Percentiles rank a stretch among this genome's conserved stretches.
These are phyloP conservation scores for Zootoca vivipara DNA, from an alignment of 2,113 vertebrate species.

Conservation along the genomic window DNA sequence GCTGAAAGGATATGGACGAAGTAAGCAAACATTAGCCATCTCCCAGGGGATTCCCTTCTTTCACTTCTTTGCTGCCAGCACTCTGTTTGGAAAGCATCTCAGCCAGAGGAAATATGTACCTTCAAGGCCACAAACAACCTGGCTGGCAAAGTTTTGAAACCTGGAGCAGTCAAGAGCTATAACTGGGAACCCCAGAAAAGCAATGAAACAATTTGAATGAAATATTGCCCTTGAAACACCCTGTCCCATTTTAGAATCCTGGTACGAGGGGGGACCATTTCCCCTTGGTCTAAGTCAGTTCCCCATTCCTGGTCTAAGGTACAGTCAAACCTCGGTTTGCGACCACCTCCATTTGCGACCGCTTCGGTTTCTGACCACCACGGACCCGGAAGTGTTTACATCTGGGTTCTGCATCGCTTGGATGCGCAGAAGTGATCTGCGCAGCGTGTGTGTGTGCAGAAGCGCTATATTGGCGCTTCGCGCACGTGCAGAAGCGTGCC, in stretches of 20 bases:
- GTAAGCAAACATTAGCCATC: neutral
- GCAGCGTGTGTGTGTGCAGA: too few species aligned
- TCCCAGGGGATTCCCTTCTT: conserved; percentile 7
- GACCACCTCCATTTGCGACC: too few species aligned
- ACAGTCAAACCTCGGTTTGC: too few species aligned
- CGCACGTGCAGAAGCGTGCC: too few species aligned
- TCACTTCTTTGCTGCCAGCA: neutral
- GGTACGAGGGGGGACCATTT: neutral
- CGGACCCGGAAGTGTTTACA: too few species aligned
- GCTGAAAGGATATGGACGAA: neutral
- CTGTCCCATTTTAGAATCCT: neutral
- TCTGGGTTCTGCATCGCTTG: too few species aligned
- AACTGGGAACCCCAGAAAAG: neutral
- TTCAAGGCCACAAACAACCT: neutral
- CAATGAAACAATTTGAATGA: neutral
- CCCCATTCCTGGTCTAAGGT: neutral
- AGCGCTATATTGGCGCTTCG: too few species aligned
- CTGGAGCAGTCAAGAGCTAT: neutral
- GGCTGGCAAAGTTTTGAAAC: neutral
- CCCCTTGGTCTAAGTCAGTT: neutral
- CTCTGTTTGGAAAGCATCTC: neutral
- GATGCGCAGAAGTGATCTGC: too few species aligned
- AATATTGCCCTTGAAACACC: neutral
- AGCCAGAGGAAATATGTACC: neutral
- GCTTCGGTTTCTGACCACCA: too few species aligned